A percentile compares a stretch with the other conserved stretches of the same genome.
phyloP scores from a whole-genome alignment of 2,113 vertebrate species.

The Oriolus oriolus region DNA sequence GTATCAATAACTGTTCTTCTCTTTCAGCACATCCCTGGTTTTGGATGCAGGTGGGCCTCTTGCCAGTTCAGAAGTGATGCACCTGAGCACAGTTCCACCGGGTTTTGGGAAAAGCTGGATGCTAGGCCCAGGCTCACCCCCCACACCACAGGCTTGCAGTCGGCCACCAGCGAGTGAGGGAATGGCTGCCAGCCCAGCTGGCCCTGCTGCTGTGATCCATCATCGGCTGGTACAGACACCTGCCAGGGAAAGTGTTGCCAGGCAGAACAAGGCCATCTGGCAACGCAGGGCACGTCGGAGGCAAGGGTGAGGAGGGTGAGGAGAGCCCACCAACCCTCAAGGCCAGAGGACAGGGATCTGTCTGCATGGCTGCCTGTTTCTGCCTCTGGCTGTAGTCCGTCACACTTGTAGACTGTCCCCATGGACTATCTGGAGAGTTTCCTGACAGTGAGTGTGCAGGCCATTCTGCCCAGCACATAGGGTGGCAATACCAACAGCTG shows the following conservation, averaged over 20 bases:
- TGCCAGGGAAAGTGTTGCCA: background rate
- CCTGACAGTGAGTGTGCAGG: background rate
- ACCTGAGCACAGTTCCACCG: accelerated
- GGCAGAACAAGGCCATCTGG: background rate
- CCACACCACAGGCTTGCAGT: too few species aligned
- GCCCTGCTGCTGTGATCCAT: accelerated
- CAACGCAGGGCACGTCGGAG: accelerated
- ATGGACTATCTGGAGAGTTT: background rate
- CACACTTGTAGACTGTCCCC: accelerated
- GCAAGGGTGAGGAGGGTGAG: background rate
- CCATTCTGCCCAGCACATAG: too few species aligned
- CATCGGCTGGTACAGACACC: accelerated
- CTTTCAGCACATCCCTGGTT: background rate
- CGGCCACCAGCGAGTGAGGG: background rate
- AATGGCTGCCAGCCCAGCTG: accelerated
- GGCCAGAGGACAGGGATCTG: background rate
- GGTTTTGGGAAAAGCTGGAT: background rate
- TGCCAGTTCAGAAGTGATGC: background rate
- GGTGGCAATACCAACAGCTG: accelerated
- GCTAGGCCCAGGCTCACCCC: too few species aligned
- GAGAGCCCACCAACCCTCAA: accelerated
- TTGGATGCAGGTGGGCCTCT: background rate
- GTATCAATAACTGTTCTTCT: background rate
- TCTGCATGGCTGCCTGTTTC: background rate
- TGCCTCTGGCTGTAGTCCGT: background rate